Conservation (phyloP, 2,113 vertebrate species). For the Myanophis thanlyinensis region DNA sequence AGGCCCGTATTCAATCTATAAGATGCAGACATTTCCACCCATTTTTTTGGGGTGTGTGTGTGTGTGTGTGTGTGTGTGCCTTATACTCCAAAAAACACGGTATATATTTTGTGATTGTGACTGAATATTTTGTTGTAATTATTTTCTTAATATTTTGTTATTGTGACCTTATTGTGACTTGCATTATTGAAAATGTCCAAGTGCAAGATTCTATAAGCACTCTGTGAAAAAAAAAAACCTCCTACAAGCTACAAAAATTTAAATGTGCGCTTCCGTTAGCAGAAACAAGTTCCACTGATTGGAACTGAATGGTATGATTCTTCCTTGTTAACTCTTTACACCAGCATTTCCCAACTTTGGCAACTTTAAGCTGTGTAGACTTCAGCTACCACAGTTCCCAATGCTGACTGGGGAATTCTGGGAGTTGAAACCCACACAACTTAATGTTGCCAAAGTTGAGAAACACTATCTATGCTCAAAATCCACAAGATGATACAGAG, state of each 20-base stretch:
- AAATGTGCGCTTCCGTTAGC: background rate
- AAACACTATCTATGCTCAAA: background rate
- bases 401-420: background rate
- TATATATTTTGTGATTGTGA: too few relatives aligned
- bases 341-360: background rate
- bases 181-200: background rate
- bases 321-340: background rate
- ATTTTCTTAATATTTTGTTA: background rate
- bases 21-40: too few relatives aligned
- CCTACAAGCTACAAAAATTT: background rate
- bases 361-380: background rate
- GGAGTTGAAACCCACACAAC: background rate
- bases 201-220: background rate
- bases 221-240: background rate
- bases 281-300: background rate
- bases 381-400: background rate
- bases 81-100: too few relatives aligned
- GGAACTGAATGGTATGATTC: background rate
- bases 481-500: background rate
- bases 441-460: background rate
- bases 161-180: background rate
- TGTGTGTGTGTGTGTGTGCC: too few relatives aligned
- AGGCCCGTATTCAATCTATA: too few relatives aligned
- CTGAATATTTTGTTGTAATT: background rate
- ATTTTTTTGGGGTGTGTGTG: too few relatives aligned